Percentiles rank a stretch among this genome's conserved stretches.
These are phyloP conservation scores for Beris morrisii DNA, from an alignment of 2,888 invertebrate genomes.

Conservation along the genomic window DNA sequence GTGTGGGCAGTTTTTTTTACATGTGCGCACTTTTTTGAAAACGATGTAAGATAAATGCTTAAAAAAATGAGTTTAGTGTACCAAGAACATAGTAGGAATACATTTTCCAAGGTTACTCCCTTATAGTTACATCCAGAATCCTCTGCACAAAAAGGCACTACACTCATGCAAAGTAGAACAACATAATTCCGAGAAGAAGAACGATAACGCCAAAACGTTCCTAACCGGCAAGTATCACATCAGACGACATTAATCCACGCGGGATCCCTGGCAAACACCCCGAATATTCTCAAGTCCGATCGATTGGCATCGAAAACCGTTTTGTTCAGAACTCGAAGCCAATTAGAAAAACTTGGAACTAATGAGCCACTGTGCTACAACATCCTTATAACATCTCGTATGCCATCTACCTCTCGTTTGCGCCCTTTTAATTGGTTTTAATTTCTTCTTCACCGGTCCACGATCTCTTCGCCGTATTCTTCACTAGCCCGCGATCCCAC, in stretches of 20 bases:
- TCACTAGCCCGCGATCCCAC: background rate
- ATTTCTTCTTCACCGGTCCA: conserved; percentile 42
- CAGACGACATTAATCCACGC: conserved; percentile 25
- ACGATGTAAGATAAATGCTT: too few species aligned
- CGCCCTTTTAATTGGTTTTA: conserved; percentile 48
- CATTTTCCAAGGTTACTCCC: too few species aligned
- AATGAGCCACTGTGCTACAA: conserved; percentile 46
- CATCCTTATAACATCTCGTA: conserved; percentile 38
- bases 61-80: too few species aligned
- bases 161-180: conserved; percentile 54
- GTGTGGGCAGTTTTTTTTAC: too few species aligned
- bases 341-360: conserved; percentile 47
- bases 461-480: background rate
- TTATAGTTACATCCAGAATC: too few species aligned
- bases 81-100: too few species aligned
- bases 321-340: conserved; percentile 46
- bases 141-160: background rate
- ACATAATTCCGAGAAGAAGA: conserved; percentile 54
- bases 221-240: conserved; percentile 28
- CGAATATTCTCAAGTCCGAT: conserved; percentile 26
- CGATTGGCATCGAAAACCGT: conserved; percentile 45
- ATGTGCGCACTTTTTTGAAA: too few species aligned
- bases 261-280: conserved; percentile 14
- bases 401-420: conserved; percentile 42
- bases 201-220: conserved; percentile 30